Evolutionary conservation across 1,140 invertebrate genomes (phyloP).

Genomic region (Drosophila persimilis): DNA sequence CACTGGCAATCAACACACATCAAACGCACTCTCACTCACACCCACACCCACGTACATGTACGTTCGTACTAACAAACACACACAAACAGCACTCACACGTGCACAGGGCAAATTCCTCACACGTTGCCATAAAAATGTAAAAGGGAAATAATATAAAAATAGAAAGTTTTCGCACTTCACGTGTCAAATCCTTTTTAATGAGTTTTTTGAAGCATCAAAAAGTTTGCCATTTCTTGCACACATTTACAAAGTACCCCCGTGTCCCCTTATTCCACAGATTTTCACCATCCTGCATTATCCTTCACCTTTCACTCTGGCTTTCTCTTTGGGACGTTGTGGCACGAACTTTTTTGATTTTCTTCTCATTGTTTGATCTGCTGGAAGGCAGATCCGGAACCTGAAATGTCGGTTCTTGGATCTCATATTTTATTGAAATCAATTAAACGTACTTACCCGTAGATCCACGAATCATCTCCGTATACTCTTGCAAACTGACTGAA

Average conservation of each 20-base stretch:
- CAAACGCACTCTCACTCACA: constrained; percentile 53
- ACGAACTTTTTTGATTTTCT: constrained; percentile 46
- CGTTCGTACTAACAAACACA: not conserved
- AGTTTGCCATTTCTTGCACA: constrained; percentile 79
- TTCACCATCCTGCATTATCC: constrained; percentile 19
- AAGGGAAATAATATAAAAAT: constrained; percentile 82
- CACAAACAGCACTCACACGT: constrained; percentile 5
- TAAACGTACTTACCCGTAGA: constrained; percentile 4
- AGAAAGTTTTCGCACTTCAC: constrained; percentile 81
- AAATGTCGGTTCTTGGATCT: constrained; percentile 22
- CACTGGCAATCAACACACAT: constrained; percentile 74
- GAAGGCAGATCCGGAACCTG: not conserved
- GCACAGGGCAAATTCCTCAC: constrained; percentile 40
- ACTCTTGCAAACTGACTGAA: not conserved
- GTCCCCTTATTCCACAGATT: constrained; percentile 1
- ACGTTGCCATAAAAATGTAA: constrained; percentile 82
- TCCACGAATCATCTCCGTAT: no score
- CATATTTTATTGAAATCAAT: constrained; percentile 41
- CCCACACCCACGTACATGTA: constrained; percentile 2
- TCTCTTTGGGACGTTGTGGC: constrained; percentile 15
- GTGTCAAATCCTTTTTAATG: constrained; percentile 83
- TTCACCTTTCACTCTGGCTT: constrained; percentile 18
- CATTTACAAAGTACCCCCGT: constrained; percentile 38
- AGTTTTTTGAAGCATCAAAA: constrained; percentile 82
- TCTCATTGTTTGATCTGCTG: not conserved